phyloP scores from a whole-genome alignment of 2,113 vertebrate genomes.

The Tragelaphus buxtoni region DNA sequence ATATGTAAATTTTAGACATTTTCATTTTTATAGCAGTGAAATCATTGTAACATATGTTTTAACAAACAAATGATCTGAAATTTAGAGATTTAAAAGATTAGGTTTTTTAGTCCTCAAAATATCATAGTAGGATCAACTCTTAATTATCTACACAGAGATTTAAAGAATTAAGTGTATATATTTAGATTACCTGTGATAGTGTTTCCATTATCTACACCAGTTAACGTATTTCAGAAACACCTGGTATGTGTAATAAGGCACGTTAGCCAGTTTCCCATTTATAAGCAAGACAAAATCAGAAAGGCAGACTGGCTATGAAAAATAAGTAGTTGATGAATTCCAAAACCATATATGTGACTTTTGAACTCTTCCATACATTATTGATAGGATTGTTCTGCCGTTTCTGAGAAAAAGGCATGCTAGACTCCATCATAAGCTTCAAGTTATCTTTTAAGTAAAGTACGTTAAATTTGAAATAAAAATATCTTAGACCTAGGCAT shows the following conservation, averaged over 20 bases:
- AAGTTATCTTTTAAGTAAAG: neutral
- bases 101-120: constrained; percentile 8
- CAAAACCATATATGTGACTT: neutral
- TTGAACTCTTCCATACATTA: neutral
- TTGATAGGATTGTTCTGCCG: neutral
- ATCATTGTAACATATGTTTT: neutral
- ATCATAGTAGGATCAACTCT: neutral
- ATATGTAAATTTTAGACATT: neutral
- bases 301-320: constrained; percentile 1
- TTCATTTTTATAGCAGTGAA: constrained; percentile 4
- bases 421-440: neutral
- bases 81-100: neutral
- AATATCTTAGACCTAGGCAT: neutral
- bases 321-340: neutral
- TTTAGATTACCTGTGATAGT: neutral
- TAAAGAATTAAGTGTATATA: neutral
- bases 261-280: neutral
- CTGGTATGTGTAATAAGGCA: neutral
- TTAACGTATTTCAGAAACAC: neutral
- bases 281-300: neutral
- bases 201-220: neutral
- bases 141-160: neutral
- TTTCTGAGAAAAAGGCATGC: neutral
- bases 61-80: constrained; percentile 3
- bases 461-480: neutral